Base-by-base conservation (phyloP, 2,888 invertebrate species). In the Tetanocera ferruginea region DNA sequence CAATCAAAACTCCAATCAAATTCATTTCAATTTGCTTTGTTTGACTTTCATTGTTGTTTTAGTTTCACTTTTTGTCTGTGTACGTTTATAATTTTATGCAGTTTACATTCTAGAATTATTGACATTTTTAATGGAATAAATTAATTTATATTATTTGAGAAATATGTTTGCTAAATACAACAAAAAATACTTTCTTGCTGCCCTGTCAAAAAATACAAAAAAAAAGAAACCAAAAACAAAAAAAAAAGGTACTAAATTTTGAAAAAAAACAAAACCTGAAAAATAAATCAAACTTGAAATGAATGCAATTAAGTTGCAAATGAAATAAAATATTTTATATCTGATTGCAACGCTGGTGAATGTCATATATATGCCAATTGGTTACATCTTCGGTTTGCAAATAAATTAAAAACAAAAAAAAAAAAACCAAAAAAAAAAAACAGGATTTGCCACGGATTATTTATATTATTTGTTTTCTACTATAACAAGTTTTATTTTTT, bases 341-440 rank as follows among this genome's bases (percentile, higher is more conserved):
- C 31, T 67, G 76, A 67, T 79, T 79, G 79, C 76, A 75, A 77
- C 62, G 81, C 87, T 87, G 87, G 87, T 87, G 87, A 87, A 87
- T 87, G 87, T 88, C 87, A 85, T 86, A 85, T 43, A 43, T 84
- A 87, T 87, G 87, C 87, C 87, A 87, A 88, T 87, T 87, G 87
- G 83, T 82, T 79, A 43, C 28, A 60, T n/a, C 23, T 14, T 73
- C 49, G 73, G 23, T 71, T 71, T 28, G 25, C 43, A 67, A 9
- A 66, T 11, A 67, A 34, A 67, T 31, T 62, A 28, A n/a, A n/a
- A n/a, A n/a, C n/a, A n/a, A n/a, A n/a, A n/a, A n/a, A 31, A 11
- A 43, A 11, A 3, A 14, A 43, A 1, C n/a, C n/a, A 31, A 11
- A 43, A 11, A 3, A 14, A 43, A 1, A 43, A 23, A 67, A 23